Evolutionary conservation across 1,140 invertebrate genomes (phyloP).

Genomic region (Tetramorium parvispinum): DNA sequence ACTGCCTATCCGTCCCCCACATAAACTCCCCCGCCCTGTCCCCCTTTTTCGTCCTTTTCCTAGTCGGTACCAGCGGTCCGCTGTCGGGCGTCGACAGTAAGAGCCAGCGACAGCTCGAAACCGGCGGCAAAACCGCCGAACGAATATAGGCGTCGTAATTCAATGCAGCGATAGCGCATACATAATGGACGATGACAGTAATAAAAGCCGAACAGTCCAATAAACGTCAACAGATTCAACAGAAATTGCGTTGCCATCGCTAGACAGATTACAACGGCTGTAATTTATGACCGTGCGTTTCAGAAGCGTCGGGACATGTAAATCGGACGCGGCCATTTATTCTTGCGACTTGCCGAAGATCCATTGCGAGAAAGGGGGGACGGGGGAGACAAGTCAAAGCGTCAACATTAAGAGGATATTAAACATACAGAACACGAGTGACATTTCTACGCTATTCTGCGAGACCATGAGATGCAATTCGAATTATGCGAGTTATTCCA

Average conservation of each 20-base stretch:
- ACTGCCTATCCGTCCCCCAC: slow-evolving; percentile 29
- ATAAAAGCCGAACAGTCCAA: slow-evolving; percentile 64
- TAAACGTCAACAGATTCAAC: slow-evolving; percentile 67
- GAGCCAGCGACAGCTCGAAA: slow-evolving; percentile 13
- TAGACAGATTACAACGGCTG: slow-evolving; percentile 59
- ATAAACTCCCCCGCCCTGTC: slow-evolving; percentile 4
- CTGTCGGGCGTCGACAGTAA: background rate
- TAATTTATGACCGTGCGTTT: slow-evolving; percentile 58
- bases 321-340: slow-evolving; percentile 20
- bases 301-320: background rate
- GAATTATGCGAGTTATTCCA: slow-evolving; percentile 7
- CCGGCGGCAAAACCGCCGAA: background rate
- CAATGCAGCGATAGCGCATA: slow-evolving; percentile 54
- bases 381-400: background rate
- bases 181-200: slow-evolving; percentile 61
- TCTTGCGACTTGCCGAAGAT: slow-evolving; percentile 45
- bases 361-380: background rate
- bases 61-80: slow-evolving; percentile 10
- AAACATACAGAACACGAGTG: background rate
- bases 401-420: background rate
- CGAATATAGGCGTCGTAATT: slow-evolving; percentile 56
- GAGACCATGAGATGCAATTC: slow-evolving; percentile 3
- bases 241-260: slow-evolving; percentile 60
- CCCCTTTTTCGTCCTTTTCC: background rate
- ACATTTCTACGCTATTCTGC: background rate